These are phyloP conservation scores for Empis livida DNA, from an alignment of 2,888 invertebrate species.

Conservation along the genomic window DNA sequence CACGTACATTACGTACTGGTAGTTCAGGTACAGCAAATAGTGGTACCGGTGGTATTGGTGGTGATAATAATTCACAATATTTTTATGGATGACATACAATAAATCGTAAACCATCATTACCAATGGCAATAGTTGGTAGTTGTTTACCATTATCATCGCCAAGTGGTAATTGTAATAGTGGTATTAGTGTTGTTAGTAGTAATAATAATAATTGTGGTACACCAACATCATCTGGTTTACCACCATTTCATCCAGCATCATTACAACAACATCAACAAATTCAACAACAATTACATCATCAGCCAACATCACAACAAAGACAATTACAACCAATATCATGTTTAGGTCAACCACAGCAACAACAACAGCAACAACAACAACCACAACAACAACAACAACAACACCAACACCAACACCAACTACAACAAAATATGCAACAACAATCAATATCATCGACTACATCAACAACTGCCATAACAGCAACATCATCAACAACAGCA, in stretches of 20 bases:
- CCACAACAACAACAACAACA: conserved; percentile 3
- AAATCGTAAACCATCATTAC: conserved; percentile 27
- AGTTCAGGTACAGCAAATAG: conserved; percentile 24
- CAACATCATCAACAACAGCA: conserved; percentile 22
- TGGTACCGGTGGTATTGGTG: conserved; percentile 9
- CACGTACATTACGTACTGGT: conserved; percentile 24
- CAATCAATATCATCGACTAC: conserved; percentile 1
- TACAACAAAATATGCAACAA: background rate
- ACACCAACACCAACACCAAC: conserved; percentile 2
- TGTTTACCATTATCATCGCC: conserved; percentile 6
- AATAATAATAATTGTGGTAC: conserved; percentile 19
- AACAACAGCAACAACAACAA: conserved; percentile 5
- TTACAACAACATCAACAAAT: conserved; percentile 5
- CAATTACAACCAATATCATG: background rate
- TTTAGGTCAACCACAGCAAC: conserved; percentile 5
- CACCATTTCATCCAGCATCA: conserved; percentile 7
- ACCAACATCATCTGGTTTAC: conserved; percentile 14
- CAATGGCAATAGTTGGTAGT: conserved; percentile 23
- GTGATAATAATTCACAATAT: conserved; percentile 19
- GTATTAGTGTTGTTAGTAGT: conserved; percentile 5
- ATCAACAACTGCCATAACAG: conserved; percentile 20
- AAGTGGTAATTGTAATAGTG: background rate
- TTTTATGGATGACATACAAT: conserved; percentile 36
- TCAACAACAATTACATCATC: background rate
- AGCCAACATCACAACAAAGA: background rate